Base-by-base conservation (phyloP, 2,113 vertebrate species). In the Calidris pygmaea region DNA sequence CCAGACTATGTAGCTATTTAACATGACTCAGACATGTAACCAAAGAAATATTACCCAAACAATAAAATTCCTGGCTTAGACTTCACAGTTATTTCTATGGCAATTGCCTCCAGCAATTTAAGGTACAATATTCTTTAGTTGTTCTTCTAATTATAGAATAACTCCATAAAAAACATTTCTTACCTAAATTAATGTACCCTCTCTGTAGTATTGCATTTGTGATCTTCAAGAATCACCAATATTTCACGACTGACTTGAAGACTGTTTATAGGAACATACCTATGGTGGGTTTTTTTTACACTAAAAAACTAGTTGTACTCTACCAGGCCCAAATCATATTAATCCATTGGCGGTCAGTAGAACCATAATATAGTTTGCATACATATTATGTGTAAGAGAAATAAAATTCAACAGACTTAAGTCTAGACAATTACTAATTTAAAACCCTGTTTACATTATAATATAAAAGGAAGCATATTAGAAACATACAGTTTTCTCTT, bases 231-330 rank as follows among this genome's bases (percentile, higher is more conserved):
- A 22, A 52, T 50, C 6, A 72, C 23, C 30, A 48, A 3, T 71
- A 68, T 74, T 71, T 76, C 47, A 72, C 21, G 53, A 59, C 8
- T 62, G 27, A 70, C 4, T 41, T 82, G 43, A 82, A 82, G 52
- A 35, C 3, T 47, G 6, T 27, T 60, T 74, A 39, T 23, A 48
- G 26, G 24, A 66, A 53, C 3, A 65, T 9, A 32, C 19, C 8
- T 47, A 19, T 29, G 3, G 4, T 1, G 3, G 3, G 1, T 14
- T 39, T 14, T 29, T 0, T 27, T 29, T 26, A 39, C 6, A 50
- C 27, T 26, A 29, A 63, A 68, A n/a, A 43, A 10, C 3, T 10
- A 81, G 5, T 45, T 63, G 6, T 53, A 35, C 4, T 52, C 7
- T 68, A 68, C 30, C 30, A 17, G 34, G 7, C 15, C 14, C 7